Evolutionary conservation across 1,140 invertebrate genomes (phyloP).

Genomic region (Trigoniulus corallinus): DNA sequence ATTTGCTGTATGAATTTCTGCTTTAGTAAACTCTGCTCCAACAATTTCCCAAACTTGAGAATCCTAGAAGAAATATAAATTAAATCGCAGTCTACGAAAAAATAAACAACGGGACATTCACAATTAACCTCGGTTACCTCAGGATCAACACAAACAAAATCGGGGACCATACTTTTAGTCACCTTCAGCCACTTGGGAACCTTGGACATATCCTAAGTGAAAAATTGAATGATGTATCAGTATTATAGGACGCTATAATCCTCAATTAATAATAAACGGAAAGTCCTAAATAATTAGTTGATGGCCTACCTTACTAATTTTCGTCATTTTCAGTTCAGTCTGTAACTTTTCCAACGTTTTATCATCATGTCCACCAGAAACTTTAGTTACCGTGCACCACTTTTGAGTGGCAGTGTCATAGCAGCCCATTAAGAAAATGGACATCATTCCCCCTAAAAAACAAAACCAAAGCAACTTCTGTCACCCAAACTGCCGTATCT

Average conservation of each 20-base stretch:
- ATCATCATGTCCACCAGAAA: slow-evolving; percentile 73
- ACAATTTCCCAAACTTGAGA: slow-evolving; percentile 88
- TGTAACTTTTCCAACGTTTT: slow-evolving; percentile 59
- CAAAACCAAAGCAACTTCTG: not conserved
- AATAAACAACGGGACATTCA: slow-evolving; percentile 8
- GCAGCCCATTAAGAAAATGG: slow-evolving; percentile 83
- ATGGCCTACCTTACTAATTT: slow-evolving; percentile 56
- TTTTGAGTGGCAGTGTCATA: slow-evolving; percentile 44
- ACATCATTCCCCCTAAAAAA: slow-evolving; percentile 62
- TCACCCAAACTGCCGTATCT: no score
- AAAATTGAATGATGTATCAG: no score
- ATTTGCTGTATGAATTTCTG: slow-evolving; percentile 70
- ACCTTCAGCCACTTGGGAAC: slow-evolving; percentile 66
- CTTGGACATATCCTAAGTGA: slow-evolving; percentile 34
- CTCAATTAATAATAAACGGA: no score
- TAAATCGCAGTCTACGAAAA: not conserved
- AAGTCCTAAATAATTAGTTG: no score
- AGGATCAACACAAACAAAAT: slow-evolving; percentile 70
- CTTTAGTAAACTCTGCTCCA: slow-evolving; percentile 76
- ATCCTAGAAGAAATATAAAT: slow-evolving; percentile 23
- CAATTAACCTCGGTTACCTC: slow-evolving; percentile 29
- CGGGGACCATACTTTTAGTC: slow-evolving; percentile 65
- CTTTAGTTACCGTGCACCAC: slow-evolving; percentile 78
- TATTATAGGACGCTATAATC: no score
- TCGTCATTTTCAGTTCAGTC: slow-evolving; percentile 54